A percentile compares a stretch with the other conserved stretches of the same genome.
These are phyloP conservation scores for Hyposmocoma kahamanoa DNA, from an alignment of 1,140 invertebrate genomes.

Conservation along the genomic window DNA sequence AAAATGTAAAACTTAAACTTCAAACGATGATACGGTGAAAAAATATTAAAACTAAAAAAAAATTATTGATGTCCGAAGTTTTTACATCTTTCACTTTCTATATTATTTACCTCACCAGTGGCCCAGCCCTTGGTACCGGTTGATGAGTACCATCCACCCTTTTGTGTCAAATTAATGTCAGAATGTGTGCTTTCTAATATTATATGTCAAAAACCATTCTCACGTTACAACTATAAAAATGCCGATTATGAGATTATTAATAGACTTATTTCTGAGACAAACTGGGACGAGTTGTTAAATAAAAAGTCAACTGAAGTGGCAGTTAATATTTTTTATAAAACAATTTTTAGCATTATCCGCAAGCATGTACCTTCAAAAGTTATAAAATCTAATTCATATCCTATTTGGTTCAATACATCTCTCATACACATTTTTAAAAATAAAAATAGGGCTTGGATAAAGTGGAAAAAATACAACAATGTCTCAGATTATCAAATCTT, in stretches of 20 bases:
- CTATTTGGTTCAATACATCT: constrained; percentile 2
- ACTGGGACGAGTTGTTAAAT: neutral
- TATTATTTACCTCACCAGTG: too few relatives aligned
- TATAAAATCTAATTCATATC: neutral
- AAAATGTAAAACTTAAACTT: too few relatives aligned
- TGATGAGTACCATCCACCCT: too few relatives aligned
- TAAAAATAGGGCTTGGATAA: constrained; percentile 5
- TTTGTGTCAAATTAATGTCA: too few relatives aligned
- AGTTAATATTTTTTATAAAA: constrained; percentile 1
- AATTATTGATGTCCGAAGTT: too few relatives aligned
- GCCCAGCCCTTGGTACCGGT: too few relatives aligned
- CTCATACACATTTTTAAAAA: constrained; percentile 7
- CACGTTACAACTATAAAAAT: neutral
- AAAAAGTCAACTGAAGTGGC: neutral
- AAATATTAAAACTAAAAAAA: too few relatives aligned
- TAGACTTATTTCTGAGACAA: neutral
- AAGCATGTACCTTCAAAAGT: neutral
- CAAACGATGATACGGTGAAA: too few relatives aligned
- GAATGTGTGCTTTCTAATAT: too few relatives aligned
- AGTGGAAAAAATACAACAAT: constrained; percentile 10
- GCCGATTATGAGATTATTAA: constrained; percentile 2
- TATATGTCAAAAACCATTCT: too few relatives aligned
- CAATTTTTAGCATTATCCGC: neutral
- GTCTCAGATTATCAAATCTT: neutral
- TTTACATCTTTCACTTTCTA: too few relatives aligned